Evolutionary conservation across 2,113 vertebrate species (phyloP), one percentile per base, ranked within the genome.

Genomic region (Caranx melampygus): DNA sequence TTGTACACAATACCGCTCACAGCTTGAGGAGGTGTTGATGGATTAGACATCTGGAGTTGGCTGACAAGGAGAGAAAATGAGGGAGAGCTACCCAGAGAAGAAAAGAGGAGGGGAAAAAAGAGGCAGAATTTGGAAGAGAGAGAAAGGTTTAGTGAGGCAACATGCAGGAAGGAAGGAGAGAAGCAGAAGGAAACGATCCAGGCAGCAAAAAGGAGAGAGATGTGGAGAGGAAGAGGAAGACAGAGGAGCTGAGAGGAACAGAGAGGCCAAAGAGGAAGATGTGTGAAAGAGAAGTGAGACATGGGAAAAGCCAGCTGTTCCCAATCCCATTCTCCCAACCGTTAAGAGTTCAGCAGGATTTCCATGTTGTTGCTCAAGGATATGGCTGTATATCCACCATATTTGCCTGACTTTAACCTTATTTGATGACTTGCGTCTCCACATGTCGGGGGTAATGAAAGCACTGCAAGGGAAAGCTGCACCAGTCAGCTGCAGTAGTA

Each of bases 31-130:
- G 93, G 94, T 95, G 94, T 94, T 95, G 92, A 95, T 94, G 93
- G 94, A 94, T 94, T 92, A 93, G 93, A 93, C 94, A 95, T 94
- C 93, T 95, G 94, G 90, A 94, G 87, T 92, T 91, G 91, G 89
- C 91, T 93, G 92, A 94, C 92, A 93, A 91, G 91, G 84, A 88
- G 92, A 87, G 88, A 93, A 94, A 90, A 91, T 86, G 86, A 89
- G 73, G 68, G 68, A 88, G 81, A 76, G 83, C 66, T 84, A 73
- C 75, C 82, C 49, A 60, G 78, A 81, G 78, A 81, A 86, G 77
- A 79, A 84, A 81, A 78, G 72, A 83, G 52, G 58, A 61, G 33
- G 52, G 7, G 40, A 72, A 54, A 79, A 58, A 64, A 75, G 84
- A 72, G 60, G 20, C 65, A 85, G 70, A 86, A 75, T 81, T 72